Percentiles rank a stretch among this genome's conserved stretches.
These are phyloP conservation scores for Gracilinanus agilis DNA, from an alignment of 2,113 vertebrate species.

Conservation along the genomic window DNA sequence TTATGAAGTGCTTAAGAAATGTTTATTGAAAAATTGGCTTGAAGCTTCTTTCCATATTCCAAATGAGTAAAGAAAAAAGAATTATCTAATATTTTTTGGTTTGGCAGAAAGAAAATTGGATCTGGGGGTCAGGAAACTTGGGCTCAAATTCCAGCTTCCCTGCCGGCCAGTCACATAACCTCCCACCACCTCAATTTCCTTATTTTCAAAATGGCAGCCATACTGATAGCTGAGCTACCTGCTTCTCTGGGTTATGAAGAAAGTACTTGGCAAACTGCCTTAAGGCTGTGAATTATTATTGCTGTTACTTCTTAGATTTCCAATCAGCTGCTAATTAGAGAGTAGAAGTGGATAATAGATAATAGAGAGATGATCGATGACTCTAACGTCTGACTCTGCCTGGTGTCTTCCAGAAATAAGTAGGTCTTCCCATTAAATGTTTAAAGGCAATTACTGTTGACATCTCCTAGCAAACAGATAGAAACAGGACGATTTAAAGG, in stretches of 20 bases:
- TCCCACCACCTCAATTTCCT: background rate
- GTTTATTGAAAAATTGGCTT: background rate
- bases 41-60: background rate
- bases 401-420: conserved; percentile 13
- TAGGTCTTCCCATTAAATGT: background rate
- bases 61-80: background rate
- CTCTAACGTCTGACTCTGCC: background rate
- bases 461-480: conserved; percentile 13
- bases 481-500: conserved; percentile 36
- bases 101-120: background rate
- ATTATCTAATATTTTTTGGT: background rate
- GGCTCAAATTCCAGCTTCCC: background rate
- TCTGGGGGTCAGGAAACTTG: background rate
- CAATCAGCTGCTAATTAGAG: conserved; percentile 5
- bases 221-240: background rate
- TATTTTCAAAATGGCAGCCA: background rate
- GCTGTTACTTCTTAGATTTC: background rate
- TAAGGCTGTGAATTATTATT: background rate
- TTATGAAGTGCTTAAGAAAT: background rate
- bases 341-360: too few species aligned
- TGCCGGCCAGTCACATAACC: background rate
- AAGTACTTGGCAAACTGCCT: background rate
- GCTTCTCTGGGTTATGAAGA: background rate
- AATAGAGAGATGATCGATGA: background rate
- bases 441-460: background rate